phyloP scores from a whole-genome alignment of 2,113 vertebrate genomes.

The Acrocephalus kingi region DNA sequence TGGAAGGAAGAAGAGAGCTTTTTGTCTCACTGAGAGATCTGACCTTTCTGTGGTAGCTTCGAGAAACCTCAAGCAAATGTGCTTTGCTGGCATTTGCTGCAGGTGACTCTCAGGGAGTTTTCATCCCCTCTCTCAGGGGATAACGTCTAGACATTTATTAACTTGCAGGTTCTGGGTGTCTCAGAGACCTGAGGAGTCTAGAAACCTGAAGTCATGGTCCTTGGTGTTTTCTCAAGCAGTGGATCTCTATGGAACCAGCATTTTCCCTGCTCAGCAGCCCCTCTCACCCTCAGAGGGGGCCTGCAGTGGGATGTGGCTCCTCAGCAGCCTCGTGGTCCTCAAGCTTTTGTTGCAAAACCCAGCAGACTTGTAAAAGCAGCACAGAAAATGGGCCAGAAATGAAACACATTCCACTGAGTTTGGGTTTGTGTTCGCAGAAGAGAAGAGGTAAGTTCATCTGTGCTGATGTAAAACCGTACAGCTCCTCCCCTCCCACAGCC shows the following conservation, averaged over 20 bases:
- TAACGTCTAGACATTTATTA: not conserved
- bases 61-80: constrained; percentile 48
- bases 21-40: constrained; percentile 9
- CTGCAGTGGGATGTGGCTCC: not conserved
- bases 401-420: constrained; percentile 19
- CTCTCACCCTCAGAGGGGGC: not conserved
- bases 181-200: not conserved
- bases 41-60: constrained; percentile 56
- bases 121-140: not conserved
- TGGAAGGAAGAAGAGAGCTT: constrained; percentile 19
- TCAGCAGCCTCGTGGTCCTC: not conserved
- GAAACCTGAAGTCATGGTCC: not conserved
- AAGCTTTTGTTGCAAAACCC: not conserved
- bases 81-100: constrained; percentile 25
- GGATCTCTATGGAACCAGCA: not conserved
- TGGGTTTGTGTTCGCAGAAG: not conserved
- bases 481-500: not conserved
- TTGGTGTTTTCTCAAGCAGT: not conserved
- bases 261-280: not conserved
- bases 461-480: not conserved
- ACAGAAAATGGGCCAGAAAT: not conserved
- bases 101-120: not conserved
- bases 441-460: not conserved
- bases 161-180: not conserved
- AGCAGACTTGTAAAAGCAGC: constrained; percentile 24